A percentile compares a stretch with the other conserved stretches of the same genome.
Evolutionary conservation across 92 coral and sea anemone species (phyloP).

Genomic region (Hydrozoanthus gracilis): DNA sequence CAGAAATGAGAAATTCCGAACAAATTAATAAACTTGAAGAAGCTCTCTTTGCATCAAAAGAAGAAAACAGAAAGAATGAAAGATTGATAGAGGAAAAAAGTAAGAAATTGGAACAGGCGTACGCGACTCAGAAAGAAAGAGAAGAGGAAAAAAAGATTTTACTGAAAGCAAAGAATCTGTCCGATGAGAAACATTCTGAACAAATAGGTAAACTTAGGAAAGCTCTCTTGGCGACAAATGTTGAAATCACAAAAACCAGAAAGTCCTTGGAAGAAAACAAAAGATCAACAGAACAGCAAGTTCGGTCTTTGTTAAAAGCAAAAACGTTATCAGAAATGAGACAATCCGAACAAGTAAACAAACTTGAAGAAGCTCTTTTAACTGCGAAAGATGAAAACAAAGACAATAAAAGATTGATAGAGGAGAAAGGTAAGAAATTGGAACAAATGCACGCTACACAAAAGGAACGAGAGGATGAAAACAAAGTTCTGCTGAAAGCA

Average conservation of each 20-base stretch:
- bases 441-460: constrained; percentile 27
- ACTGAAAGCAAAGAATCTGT: constrained; percentile 27
- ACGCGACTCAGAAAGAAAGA: neutral
- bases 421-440: constrained; percentile 28
- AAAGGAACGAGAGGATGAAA: constrained; percentile 37
- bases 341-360: neutral
- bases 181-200: constrained; percentile 16
- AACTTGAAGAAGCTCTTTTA: constrained; percentile 8
- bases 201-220: constrained; percentile 52
- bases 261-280: constrained; percentile 28
- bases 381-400: constrained; percentile 2
- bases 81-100: constrained; percentile 15
- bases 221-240: constrained; percentile 50
- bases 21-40: constrained; percentile 10
- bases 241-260: neutral
- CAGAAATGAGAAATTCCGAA: neutral
- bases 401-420: constrained; percentile 6
- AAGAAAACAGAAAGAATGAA: neutral
- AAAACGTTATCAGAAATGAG: constrained; percentile 21
- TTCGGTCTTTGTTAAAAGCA: constrained; percentile 39
- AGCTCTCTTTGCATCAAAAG: constrained; percentile 3
- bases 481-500: constrained; percentile 32
- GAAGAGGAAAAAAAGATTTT: constrained; percentile 50
- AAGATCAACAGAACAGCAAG: constrained; percentile 10
- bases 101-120: constrained; percentile 29